Conservation (phyloP, 1,140 invertebrate species). For the Drosophila carrolli region DNA sequence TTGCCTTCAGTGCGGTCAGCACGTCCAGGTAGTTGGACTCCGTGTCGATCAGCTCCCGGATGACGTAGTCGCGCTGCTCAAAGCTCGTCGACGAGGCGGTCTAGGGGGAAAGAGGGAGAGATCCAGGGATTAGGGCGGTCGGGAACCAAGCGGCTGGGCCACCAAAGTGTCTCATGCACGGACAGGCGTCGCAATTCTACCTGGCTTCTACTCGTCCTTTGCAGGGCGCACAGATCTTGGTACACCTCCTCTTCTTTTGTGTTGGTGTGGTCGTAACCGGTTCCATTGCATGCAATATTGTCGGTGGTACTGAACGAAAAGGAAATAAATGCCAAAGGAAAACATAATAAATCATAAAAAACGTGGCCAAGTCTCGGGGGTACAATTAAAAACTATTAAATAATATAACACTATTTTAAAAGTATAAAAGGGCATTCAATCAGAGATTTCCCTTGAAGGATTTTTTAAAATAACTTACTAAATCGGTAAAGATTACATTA, state of each 20-base stretch:
- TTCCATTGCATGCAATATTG: slow-evolving; percentile 84
- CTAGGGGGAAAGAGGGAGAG: slow-evolving; percentile 55
- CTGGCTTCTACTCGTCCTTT: slow-evolving; percentile 84
- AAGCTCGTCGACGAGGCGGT: slow-evolving; percentile 87
- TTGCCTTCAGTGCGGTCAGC: slow-evolving; percentile 93
- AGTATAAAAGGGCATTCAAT: too few species aligned
- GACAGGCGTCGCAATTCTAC: slow-evolving; percentile 64
- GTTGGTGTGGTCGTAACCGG: slow-evolving; percentile 83
- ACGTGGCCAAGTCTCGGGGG: background rate
- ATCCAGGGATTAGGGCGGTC: slow-evolving; percentile 18
- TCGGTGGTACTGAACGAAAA: slow-evolving; percentile 79
- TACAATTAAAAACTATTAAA: background rate
- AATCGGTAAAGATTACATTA: too few species aligned
- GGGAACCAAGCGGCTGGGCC: slow-evolving; percentile 1
- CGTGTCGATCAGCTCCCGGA: slow-evolving; percentile 97
- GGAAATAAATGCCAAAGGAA: slow-evolving; percentile 21
- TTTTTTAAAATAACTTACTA: too few species aligned
- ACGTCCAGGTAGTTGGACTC: slow-evolving; percentile 99
- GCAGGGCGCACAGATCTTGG: slow-evolving; percentile 84
- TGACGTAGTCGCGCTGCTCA: slow-evolving; percentile 97
- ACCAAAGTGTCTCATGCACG: slow-evolving; percentile 48
- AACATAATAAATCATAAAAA: slow-evolving; percentile 30
- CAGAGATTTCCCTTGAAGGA: too few species aligned
- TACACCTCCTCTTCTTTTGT: slow-evolving; percentile 85
- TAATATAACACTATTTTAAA: background rate